phyloP scores from a whole-genome alignment of 2,888 invertebrate genomes.

The Nemoura dubitans region DNA sequence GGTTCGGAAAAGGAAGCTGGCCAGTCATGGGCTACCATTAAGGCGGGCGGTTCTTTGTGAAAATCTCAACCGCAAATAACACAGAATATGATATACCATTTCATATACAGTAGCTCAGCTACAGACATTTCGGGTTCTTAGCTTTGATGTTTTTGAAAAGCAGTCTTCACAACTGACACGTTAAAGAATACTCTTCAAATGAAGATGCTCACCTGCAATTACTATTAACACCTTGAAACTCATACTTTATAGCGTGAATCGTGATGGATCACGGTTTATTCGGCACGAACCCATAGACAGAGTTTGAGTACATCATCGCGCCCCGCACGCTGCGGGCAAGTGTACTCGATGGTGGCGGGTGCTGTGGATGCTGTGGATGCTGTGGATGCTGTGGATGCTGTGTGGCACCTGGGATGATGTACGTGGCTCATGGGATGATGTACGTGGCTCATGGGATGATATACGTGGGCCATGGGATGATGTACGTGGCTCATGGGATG shows the following conservation, averaged over 20 bases:
- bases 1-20: constrained; percentile 14
- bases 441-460: no score
- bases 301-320: background rate
- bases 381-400: no score
- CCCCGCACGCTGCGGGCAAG: background rate
- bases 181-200: constrained; percentile 30
- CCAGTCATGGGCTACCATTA: constrained; percentile 29
- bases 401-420: no score
- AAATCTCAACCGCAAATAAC: constrained; percentile 22
- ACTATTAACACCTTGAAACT: constrained; percentile 12
- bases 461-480: no score
- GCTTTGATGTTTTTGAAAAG: constrained; percentile 34
- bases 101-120: constrained; percentile 28
- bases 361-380: background rate
- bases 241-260: constrained; percentile 12
- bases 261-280: background rate
- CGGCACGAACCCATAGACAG: background rate
- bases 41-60: constrained; percentile 26
- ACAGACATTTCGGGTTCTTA: constrained; percentile 35
- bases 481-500: no score
- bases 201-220: constrained; percentile 12
- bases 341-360: background rate
- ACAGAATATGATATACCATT: constrained; percentile 37
- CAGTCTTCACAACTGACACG: constrained; percentile 26
- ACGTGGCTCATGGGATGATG: no score